Evolutionary conservation across 37 sponge, comb jelly and placozoan genomes (phyloP), one percentile per base, ranked within the genome.

Genomic region (Oopsacas minuta): DNA sequence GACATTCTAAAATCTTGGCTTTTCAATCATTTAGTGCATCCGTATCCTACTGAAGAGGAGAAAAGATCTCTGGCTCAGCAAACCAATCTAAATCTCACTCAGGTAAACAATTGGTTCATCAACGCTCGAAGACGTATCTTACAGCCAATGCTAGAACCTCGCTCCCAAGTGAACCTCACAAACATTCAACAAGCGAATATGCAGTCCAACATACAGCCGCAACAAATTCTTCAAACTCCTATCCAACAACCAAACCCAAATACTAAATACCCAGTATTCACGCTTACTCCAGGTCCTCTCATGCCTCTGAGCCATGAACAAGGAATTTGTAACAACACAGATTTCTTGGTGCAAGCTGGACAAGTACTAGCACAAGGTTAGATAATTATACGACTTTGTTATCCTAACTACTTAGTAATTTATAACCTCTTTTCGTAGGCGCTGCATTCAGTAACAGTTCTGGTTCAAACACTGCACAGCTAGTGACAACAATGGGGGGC

Each of bases 51-150:
- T 37, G 88, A 87, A 0, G 84, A 86, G n/a, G 88, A 90, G 39
- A 90, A 90, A 39, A 39, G 83, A 0, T 37, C 42, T 23, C 38
- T 90, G 7, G 85, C 88, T 75, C 84, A 82, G 51, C 34, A 37
- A 39, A 90, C 90, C 0, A 84, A 83, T 34, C 84, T 90, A 0
- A 85, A 87, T 0, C 81, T 87, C 0, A 53, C 83, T 7, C 88
- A 90, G 46, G 39, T 90, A 10, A 90, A 85, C 90, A 87, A 85
- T 83, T 90, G 90, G 90, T 90, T 90, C 81, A 83, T 85, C 34
- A 90, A 90, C 86, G 88, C 90, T 37, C 38, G 90, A 28, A 36
- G 87, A 3, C 30, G 90, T 28, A 85, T 87, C n/a, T 84, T 90
- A 34, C 85, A 85, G 30, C 75, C 75, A 25, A 61, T 61, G 75